Conservation (phyloP, 2,113 vertebrate species). For the Neotragus moschatus region DNA sequence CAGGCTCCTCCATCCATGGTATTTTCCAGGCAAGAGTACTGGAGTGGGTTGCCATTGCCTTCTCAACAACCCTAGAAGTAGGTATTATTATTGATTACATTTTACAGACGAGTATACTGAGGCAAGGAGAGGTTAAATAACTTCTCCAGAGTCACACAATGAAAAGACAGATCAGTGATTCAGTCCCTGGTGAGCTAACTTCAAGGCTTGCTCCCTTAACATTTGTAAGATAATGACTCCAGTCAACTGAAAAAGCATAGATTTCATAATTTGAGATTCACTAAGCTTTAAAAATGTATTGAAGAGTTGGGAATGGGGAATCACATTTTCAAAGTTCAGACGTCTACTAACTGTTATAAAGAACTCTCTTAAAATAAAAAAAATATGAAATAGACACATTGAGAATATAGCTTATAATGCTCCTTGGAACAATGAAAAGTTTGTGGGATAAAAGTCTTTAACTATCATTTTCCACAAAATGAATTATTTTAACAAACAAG, state of each 20-base stretch:
- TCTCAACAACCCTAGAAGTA: background rate
- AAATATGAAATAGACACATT: background rate
- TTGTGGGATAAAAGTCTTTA: background rate
- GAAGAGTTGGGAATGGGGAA: background rate
- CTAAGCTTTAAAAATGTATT: background rate
- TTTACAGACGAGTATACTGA: background rate
- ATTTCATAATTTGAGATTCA: background rate
- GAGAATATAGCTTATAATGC: background rate
- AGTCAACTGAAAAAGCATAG: background rate
- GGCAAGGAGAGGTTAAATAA: background rate
- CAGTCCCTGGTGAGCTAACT: background rate
- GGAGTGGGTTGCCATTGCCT: too few relatives aligned
- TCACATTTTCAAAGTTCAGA: background rate
- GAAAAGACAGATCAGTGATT: background rate
- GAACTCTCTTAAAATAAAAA: background rate
- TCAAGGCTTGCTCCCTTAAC: background rate
- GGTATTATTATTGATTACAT: background rate
- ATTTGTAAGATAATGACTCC: background rate
- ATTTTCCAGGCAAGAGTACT: too few relatives aligned
- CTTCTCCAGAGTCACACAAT: background rate
- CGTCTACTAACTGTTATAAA: background rate
- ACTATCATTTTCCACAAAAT: background rate
- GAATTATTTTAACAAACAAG: background rate
- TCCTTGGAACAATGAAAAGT: background rate
- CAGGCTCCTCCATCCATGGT: too few relatives aligned